These are phyloP conservation scores for Pteronura brasiliensis DNA, from an alignment of 2,113 vertebrate species.

Conservation along the genomic window DNA sequence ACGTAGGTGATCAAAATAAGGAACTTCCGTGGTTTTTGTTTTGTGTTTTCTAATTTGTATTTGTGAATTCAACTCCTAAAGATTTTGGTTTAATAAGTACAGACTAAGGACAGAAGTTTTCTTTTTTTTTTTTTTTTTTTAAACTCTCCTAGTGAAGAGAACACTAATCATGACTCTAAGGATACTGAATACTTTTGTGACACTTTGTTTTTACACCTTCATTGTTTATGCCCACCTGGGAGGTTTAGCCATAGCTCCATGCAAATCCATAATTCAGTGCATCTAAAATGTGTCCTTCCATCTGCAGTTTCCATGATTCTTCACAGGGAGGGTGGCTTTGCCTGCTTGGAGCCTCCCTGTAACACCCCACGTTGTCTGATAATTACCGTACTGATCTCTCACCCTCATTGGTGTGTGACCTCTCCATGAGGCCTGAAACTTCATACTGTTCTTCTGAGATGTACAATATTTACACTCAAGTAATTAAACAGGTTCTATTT, in stretches of 20 bases:
- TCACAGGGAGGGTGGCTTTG: neutral
- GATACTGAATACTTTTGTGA: neutral
- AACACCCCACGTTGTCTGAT: no score
- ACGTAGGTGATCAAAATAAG: neutral
- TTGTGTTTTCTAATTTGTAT: neutral
- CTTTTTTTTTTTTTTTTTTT: neutral
- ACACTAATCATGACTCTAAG: neutral
- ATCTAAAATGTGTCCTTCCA: neutral
- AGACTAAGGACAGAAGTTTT: neutral
- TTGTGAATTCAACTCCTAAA: neutral
- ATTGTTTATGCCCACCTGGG: neutral
- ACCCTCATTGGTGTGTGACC: neutral
- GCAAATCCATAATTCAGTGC: neutral
- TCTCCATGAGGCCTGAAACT: neutral
- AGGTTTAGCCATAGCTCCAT: neutral
- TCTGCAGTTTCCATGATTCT: neutral
- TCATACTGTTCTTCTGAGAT: neutral
- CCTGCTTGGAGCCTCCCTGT: neutral
- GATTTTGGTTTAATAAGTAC: neutral
- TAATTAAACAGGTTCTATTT: neutral
- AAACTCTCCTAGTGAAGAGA: neutral
- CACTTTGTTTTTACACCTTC: neutral
- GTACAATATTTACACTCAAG: neutral
- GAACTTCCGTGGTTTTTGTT: neutral
- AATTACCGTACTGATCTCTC: fast-evolving